Percentiles rank a stretch among this genome's conserved stretches.
phyloP scores from a whole-genome alignment of 1,140 invertebrate genomes.

The Patella vulgata region DNA sequence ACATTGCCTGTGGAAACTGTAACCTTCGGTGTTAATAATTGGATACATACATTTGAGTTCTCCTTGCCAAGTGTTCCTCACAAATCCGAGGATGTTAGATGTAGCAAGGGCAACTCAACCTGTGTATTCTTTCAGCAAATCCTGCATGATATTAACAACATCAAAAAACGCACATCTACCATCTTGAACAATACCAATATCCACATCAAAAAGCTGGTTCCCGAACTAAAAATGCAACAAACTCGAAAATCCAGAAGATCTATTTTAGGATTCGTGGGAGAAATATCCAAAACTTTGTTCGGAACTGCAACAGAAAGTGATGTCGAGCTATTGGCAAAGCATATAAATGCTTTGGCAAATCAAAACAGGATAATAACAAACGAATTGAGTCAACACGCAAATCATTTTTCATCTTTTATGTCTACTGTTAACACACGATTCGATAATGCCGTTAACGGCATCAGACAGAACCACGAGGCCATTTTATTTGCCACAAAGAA shows the following conservation, averaged over 20 bases:
- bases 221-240: no score
- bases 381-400: slow-evolving; percentile 4
- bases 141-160: neutral
- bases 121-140: slow-evolving; percentile 4
- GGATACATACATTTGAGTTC: slow-evolving; percentile 13
- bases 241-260: no score
- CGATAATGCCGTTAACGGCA: neutral
- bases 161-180: neutral
- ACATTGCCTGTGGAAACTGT: neutral
- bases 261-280: slow-evolving; percentile 15
- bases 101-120: slow-evolving; percentile 6
- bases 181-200: neutral
- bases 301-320: slow-evolving; percentile 16
- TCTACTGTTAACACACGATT: slow-evolving; percentile 8
- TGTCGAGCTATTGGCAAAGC: neutral
- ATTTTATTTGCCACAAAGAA: neutral
- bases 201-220: no score
- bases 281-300: slow-evolving; percentile 17
- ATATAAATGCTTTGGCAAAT: slow-evolving; percentile 5
- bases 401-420: slow-evolving; percentile 10
- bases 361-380: slow-evolving; percentile 16
- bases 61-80: slow-evolving; percentile 1
- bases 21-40: slow-evolving; percentile 14
- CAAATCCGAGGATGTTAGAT: neutral
- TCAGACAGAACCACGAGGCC: slow-evolving; percentile 7